A percentile compares a stretch with the other conserved stretches of the same genome.
Evolutionary conservation across 2,113 vertebrate species (phyloP).

Genomic region (Tylochromis polylepis): DNA sequence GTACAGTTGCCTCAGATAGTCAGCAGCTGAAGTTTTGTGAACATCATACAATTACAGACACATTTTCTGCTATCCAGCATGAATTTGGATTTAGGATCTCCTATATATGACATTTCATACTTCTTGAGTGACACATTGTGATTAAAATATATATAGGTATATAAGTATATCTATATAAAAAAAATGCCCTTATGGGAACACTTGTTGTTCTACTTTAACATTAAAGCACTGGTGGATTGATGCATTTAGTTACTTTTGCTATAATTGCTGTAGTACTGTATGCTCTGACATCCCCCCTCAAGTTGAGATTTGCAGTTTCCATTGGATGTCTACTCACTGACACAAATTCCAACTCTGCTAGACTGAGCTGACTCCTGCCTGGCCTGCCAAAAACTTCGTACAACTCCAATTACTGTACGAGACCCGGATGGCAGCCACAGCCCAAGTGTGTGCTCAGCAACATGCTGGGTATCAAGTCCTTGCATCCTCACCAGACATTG

Average conservation of each 20-base stretch:
- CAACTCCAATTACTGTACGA: conserved; percentile 30
- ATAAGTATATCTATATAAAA: not conserved
- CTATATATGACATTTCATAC: not conserved
- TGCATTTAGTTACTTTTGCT: not conserved
- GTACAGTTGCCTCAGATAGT: not conserved
- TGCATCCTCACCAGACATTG: not conserved
- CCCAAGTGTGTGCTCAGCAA: conserved; percentile 23
- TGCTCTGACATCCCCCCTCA: not conserved
- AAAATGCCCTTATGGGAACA: not conserved
- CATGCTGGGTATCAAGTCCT: conserved; percentile 22
- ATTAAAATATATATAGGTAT: not conserved
- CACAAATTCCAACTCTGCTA: not conserved
- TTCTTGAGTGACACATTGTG: not conserved
- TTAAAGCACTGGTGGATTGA: not conserved
- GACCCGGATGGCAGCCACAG: conserved; percentile 3
- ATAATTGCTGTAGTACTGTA: not conserved
- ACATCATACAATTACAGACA: not conserved
- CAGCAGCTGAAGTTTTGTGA: not conserved
- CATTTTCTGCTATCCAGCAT: not conserved
- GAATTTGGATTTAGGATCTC: not conserved
- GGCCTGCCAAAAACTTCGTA: conserved; percentile 19
- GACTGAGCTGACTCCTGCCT: conserved; percentile 9
- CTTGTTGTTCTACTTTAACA: not conserved
- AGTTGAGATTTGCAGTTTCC: not conserved
- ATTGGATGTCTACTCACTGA: not conserved